These are phyloP conservation scores for Euwallacea fornicatus DNA, from an alignment of 1,140 invertebrate species.

Conservation along the genomic window DNA sequence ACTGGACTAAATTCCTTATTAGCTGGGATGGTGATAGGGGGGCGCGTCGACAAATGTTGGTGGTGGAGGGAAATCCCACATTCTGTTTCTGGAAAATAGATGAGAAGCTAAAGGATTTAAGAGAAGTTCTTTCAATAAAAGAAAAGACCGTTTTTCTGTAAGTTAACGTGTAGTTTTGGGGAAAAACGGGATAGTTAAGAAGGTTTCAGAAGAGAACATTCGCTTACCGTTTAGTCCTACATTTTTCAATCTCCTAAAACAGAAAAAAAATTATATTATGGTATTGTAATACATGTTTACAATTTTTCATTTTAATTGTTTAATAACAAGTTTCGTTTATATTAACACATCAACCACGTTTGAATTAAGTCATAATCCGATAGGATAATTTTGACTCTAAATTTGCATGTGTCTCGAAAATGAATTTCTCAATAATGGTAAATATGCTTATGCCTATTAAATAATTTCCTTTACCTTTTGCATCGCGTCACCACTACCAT, in stretches of 20 bases:
- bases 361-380: neutral
- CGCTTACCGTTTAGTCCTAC: neutral
- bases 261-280: neutral
- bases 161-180: too few relatives aligned
- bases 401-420: neutral
- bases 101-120: too few relatives aligned
- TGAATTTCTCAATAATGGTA: neutral
- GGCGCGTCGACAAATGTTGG: too few relatives aligned
- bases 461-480: slow-evolving; percentile 52
- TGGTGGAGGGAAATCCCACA: too few relatives aligned
- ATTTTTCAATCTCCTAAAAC: neutral
- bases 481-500: slow-evolving; percentile 60
- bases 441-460: neutral
- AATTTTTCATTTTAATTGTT: neutral
- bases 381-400: neutral
- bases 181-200: too few relatives aligned
- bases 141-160: too few relatives aligned
- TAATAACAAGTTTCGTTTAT: neutral
- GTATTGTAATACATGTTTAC: too few relatives aligned
- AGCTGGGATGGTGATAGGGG: too few relatives aligned
- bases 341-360: neutral
- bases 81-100: too few relatives aligned
- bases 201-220: too few relatives aligned
- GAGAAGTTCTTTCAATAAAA: too few relatives aligned
- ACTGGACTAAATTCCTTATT: neutral